Base-by-base conservation (phyloP, 2,113 vertebrate species). In the Lepidothrix coronata region DNA sequence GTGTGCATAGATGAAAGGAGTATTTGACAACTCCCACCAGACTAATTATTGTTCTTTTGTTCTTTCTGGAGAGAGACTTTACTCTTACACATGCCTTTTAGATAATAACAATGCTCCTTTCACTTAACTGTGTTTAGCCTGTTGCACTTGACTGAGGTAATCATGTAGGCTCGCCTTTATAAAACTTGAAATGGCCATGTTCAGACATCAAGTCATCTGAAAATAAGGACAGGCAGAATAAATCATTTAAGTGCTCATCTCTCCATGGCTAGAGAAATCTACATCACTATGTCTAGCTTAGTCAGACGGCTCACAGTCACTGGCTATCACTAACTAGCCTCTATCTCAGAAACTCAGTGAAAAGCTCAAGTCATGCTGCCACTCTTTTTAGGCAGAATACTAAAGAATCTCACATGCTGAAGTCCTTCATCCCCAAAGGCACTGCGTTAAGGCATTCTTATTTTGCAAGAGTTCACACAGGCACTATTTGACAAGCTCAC, bases 371-470 rank as follows among this genome's bases (percentile, higher is more conserved):
- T 80, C 67, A 83, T 62, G 59, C 67, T 93, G 77, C 87, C 81
- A n/a, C 48, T 80, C 54, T 27, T 66, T 67, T 77, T 48, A 81
- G 55, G 67, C 39, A 88, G 67, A 82, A 82, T 17, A 39, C 63
- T 73, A 61, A 65, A 89, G 33, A 75, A 66, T 66, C 77, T 80
- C 85, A 76, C 67, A 55, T 70, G 75, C 75, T 85, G 68, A 80
- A 88, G 51, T 70, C 88, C 91, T 93, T 58, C 88, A 90, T 63
- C 48, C 75, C 83, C 75, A 90, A 96, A 94, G 93, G 95, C 92
- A 97, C 95, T 86, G 76, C 48, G 1, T 96, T 96, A 96, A 97
- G 95, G 95, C 91, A 94, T 95, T 76, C 94, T 93, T 82, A 91
- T 83, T 88, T 93, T 91, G 63, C 63, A 91, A 43, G 75, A 90